phyloP scores from a whole-genome alignment of 2,797 vertebrate genomes.

The Manis javanica region DNA sequence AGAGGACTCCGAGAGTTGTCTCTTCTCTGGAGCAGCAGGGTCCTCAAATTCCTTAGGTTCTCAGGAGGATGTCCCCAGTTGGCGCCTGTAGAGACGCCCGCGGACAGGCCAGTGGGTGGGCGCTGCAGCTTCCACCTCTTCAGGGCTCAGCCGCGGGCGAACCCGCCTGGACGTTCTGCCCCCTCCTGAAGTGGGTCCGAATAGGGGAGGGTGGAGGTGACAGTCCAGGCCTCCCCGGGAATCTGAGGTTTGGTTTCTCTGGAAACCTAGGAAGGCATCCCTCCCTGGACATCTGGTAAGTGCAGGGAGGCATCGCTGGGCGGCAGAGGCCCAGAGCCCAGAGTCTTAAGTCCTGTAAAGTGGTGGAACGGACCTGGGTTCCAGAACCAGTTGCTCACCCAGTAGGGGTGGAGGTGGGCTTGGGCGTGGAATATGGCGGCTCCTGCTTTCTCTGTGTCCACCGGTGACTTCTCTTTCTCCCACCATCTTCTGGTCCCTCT shows the following conservation, averaged over 20 bases:
- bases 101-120: neutral
- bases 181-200: too few relatives aligned
- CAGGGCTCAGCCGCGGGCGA: neutral
- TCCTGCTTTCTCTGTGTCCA: neutral
- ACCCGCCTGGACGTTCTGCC: neutral
- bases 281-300: neutral
- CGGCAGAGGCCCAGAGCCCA: neutral
- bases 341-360: neutral
- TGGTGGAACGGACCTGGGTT: neutral
- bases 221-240: neutral
- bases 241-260: neutral
- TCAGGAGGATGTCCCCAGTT: neutral
- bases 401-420: too few relatives aligned
- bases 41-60: neutral
- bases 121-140: neutral
- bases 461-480: neutral
- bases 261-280: neutral
- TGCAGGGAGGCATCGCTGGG: neutral
- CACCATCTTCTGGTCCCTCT: neutral
- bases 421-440: neutral
- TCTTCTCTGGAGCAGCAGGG: neutral
- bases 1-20: neutral
- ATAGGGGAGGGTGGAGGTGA: neutral
- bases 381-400: neutral
- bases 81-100: neutral